Percentiles rank a stretch among this genome's conserved stretches.
These are phyloP conservation scores for Palythoa grandiflora DNA, from an alignment of 92 coral and sea anemone genomes.

Conservation along the genomic window DNA sequence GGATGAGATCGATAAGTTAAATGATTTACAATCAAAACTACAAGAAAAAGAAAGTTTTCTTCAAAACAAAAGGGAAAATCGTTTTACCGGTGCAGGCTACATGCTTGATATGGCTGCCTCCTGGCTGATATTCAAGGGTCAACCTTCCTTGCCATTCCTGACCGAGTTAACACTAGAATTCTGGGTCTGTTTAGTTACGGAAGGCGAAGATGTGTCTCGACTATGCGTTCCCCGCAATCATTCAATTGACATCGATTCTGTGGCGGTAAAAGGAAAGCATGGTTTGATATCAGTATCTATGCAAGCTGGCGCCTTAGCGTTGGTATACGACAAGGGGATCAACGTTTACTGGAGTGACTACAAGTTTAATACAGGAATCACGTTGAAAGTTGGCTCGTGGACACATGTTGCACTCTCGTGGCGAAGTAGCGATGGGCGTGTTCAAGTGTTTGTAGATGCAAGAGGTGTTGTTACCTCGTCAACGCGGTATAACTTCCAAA, in stretches of 20 bases:
- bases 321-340: slow-evolving; percentile 43
- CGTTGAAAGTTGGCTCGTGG: slow-evolving; percentile 57
- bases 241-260: background rate
- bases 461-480: slow-evolving; percentile 1
- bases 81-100: slow-evolving; percentile 71
- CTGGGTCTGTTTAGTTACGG: slow-evolving; percentile 61
- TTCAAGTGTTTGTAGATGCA: slow-evolving; percentile 50
- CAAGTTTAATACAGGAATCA: slow-evolving; percentile 46
- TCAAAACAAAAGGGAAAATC: slow-evolving; percentile 30
- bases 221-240: slow-evolving; percentile 37
- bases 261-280: slow-evolving; percentile 8
- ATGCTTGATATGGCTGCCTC: slow-evolving; percentile 57
- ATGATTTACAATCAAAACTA: slow-evolving; percentile 32
- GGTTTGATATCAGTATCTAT: slow-evolving; percentile 38
- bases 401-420: slow-evolving; percentile 64
- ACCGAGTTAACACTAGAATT: slow-evolving; percentile 69
- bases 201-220: slow-evolving; percentile 19
- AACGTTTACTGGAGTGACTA: slow-evolving; percentile 53
- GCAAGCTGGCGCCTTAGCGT: slow-evolving; percentile 42
- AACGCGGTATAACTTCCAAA: slow-evolving; percentile 59
- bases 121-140: slow-evolving; percentile 40
- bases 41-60: slow-evolving; percentile 34
- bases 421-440: slow-evolving; percentile 74
- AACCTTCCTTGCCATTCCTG: slow-evolving; percentile 51
- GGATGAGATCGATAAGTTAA: slow-evolving; percentile 32